Evolutionary conservation across 2,797 vertebrate genomes (phyloP), one percentile per base, ranked within the genome.

Genomic region (Gadopsis marmoratus): DNA sequence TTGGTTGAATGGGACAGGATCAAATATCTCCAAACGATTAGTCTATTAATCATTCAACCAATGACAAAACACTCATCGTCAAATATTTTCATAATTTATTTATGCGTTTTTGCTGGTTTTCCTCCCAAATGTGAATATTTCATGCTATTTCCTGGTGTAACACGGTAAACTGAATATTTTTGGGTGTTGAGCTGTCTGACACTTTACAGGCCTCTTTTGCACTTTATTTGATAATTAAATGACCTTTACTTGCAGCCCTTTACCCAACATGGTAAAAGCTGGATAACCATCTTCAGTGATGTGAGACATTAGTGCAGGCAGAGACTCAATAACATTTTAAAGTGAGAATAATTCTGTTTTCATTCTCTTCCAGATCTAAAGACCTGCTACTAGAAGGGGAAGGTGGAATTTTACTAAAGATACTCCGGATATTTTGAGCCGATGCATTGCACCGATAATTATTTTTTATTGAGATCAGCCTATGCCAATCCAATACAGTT

Each of bases 281-380:
- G 14, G 4, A 33, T 6, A 7, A 48, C 1, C 39, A 48, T 31
- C 31, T 21, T 11, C 1, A 48, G 29, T 33, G 29, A 50, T 14
- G 29, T 65, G 5, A 31, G n/a, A n/a, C 2, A 62, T 10, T 0
- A 62, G 17, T 39, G 37, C 14, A 11, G 16, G n/a, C 29, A 7
- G 5, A 59, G 48, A 17, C 11, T n/a, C n/a, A n/a, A n/a, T n/a
- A n/a, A n/a, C n/a, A n/a, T n/a, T n/a, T n/a, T n/a, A n/a, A n/a
- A n/a, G n/a, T n/a, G n/a, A n/a, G n/a, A 50, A 37, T 31, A 14
- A 33, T 7, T 26, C 4, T 29, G 7, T 72, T 26, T 43, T n/a
- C 21, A n/a, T n/a, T 64, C 10, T 71, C 1, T 33, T 83, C 2
- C 86, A 92, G 93, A 93, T 95, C 88, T 94, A 76, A 94, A 60